Conservation (phyloP, 2,888 invertebrate genomes). For the Sicus ferrugineus region DNA sequence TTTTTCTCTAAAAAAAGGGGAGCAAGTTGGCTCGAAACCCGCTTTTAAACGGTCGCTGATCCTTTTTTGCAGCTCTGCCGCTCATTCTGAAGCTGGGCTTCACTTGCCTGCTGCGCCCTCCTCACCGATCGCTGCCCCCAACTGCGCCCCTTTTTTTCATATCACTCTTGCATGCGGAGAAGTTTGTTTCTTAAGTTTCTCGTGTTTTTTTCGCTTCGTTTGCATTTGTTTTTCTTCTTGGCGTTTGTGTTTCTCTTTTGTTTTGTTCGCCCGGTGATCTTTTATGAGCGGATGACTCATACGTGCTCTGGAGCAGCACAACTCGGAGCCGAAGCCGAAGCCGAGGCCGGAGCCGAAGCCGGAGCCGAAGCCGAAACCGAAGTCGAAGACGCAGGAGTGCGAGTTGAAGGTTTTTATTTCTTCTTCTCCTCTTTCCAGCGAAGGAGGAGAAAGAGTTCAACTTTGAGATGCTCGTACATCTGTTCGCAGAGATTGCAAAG, state of each 20-base stretch:
- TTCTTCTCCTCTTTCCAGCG: too few species aligned
- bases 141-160: neutral
- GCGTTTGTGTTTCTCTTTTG: neutral
- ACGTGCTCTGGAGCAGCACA: too few species aligned
- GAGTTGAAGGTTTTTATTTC: too few species aligned
- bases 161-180: neutral
- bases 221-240: neutral
- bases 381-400: too few species aligned
- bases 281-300: neutral
- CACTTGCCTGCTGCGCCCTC: neutral
- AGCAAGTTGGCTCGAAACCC: constrained; percentile 3
- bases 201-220: neutral
- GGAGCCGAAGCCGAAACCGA: too few species aligned
- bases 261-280: neutral
- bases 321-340: too few species aligned
- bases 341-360: too few species aligned
- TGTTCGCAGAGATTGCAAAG: too few species aligned
- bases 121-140: neutral
- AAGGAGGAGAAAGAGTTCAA: too few species aligned
- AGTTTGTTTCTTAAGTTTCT: constrained; percentile 2
- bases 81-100: neutral
- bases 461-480: too few species aligned
- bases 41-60: constrained; percentile 24
- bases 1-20: constrained; percentile 5
- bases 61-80: constrained; percentile 6